These are phyloP conservation scores for Drosophila anceps DNA, from an alignment of 2,888 invertebrate species.

Conservation along the genomic window DNA sequence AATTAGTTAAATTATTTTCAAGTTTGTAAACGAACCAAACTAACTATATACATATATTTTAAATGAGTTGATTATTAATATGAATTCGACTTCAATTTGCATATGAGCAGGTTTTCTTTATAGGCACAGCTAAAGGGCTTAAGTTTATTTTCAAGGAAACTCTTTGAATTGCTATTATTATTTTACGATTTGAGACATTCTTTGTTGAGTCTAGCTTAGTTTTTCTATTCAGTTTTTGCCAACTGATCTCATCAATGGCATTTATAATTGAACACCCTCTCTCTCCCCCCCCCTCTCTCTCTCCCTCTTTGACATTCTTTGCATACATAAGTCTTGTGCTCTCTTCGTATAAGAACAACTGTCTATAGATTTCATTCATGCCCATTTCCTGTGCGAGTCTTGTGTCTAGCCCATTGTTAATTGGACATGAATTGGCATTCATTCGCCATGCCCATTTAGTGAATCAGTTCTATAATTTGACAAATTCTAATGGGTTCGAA, in stretches of 20 bases:
- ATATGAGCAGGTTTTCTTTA: not conserved
- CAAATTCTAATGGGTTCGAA: constrained; percentile 74
- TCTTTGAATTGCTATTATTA: not conserved
- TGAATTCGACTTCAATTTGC: not conserved
- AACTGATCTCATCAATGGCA: constrained; percentile 51
- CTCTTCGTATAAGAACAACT: not conserved
- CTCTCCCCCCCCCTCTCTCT: not conserved
- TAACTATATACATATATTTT: not conserved
- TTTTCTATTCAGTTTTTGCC: constrained; percentile 17
- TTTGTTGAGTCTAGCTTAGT: not conserved
- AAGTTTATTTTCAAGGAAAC: not conserved
- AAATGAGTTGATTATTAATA: not conserved
- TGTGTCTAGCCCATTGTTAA: constrained; percentile 54
- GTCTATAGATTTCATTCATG: constrained; percentile 25
- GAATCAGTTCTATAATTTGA: constrained; percentile 78
- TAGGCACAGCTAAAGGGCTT: not conserved
- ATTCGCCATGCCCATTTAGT: constrained; percentile 49
- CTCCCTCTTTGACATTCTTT: not conserved
- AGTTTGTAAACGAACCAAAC: not conserved
- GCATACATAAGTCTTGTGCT: not conserved
- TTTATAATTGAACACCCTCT: constrained; percentile 42
- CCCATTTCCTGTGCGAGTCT: constrained; percentile 53
- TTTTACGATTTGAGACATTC: not conserved
- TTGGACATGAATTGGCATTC: constrained; percentile 57
- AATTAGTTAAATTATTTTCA: constrained; percentile 17